Evolutionary conservation across 2,797 vertebrate genomes (phyloP).

Genomic region (Fringilla coelebs): DNA sequence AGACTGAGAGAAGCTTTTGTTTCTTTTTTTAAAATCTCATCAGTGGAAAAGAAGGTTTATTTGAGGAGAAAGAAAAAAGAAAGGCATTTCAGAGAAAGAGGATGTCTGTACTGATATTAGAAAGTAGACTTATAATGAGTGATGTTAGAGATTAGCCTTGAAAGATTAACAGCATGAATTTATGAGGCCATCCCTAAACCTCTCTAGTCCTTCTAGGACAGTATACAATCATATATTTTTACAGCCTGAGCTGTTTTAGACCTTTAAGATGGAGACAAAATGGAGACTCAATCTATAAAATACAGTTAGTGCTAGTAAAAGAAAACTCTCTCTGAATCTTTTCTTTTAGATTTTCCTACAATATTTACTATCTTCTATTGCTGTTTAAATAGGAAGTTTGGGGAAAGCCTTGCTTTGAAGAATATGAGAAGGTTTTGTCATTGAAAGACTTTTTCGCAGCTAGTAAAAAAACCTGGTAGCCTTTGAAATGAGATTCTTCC

Average conservation of each 20-base stretch:
- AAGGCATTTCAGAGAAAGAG: neutral
- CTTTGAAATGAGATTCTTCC: slow-evolving; percentile 34
- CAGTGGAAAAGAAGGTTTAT: neutral
- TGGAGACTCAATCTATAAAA: neutral
- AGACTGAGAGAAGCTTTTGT: neutral
- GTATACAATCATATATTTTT: neutral
- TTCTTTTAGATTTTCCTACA: neutral
- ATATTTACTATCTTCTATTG: slow-evolving; percentile 6
- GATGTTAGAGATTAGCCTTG: neutral
- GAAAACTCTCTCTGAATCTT: neutral
- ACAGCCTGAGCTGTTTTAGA: neutral
- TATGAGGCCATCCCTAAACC: neutral
- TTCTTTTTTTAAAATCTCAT: neutral
- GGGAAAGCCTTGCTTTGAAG: neutral
- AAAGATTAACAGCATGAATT: slow-evolving; percentile 34
- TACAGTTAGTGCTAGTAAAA: neutral
- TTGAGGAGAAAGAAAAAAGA: neutral
- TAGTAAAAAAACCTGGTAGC: neutral
- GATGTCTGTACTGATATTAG: neutral
- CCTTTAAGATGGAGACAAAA: slow-evolving; percentile 7
- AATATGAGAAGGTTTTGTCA: neutral
- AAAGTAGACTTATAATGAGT: neutral
- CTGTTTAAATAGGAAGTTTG: neutral
- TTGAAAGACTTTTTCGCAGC: neutral
- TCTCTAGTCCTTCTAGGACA: neutral